A percentile compares a stretch with the other conserved stretches of the same genome.
These are phyloP conservation scores for Xestia c-nigrum DNA, from an alignment of 2,888 invertebrate genomes.

Conservation along the genomic window DNA sequence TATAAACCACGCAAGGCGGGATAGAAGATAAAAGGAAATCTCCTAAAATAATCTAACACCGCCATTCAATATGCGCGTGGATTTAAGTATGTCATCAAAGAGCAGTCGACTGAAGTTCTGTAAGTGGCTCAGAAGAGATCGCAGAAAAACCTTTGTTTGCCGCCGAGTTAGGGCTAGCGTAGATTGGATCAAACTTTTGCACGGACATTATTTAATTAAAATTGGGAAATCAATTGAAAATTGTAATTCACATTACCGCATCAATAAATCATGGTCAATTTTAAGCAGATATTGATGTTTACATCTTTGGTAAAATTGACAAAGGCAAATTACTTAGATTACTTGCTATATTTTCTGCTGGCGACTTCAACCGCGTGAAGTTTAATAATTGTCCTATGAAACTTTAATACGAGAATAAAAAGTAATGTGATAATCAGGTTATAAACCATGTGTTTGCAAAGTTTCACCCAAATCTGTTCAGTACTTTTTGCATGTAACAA, in stretches of 20 bases:
- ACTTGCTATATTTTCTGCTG: not conserved
- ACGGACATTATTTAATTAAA: not conserved
- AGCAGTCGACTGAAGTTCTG: constrained; percentile 34
- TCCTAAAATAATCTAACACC: constrained; percentile 33
- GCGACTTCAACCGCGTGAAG: no score
- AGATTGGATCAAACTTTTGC: not conserved
- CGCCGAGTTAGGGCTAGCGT: not conserved
- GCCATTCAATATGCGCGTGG: constrained; percentile 44
- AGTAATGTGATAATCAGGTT: no score
- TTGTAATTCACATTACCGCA: not conserved
- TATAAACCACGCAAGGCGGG: constrained; percentile 14
- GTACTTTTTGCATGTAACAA: no score
- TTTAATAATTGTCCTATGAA: no score
- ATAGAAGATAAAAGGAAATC: constrained; percentile 29
- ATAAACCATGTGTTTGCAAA: no score
- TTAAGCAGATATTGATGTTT: not conserved
- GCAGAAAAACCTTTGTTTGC: constrained; percentile 27
- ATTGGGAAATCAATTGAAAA: not conserved
- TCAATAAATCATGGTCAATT: not conserved
- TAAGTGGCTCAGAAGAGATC: constrained; percentile 23
- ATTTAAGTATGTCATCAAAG: constrained; percentile 55
- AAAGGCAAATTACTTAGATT: not conserved
- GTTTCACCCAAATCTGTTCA: no score
- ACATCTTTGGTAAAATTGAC: not conserved
- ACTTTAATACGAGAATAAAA: no score